Evolutionary conservation across 2,888 invertebrate species (phyloP), one percentile per base, ranked within the genome.

Genomic region (Therioaphis trifolii): DNA sequence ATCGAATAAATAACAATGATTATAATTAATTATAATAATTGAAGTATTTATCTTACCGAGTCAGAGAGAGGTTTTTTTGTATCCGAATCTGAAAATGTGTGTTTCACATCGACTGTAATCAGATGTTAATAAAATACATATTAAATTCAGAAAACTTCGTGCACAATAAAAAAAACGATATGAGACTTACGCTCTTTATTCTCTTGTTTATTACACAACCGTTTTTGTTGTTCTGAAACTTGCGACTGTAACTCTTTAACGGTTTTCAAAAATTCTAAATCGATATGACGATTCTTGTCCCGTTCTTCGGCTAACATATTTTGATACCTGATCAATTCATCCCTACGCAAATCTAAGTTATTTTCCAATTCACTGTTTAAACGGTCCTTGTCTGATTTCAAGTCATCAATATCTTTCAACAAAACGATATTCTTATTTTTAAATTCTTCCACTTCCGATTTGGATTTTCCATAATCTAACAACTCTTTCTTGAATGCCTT

Each of bases 301-400:
- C 58, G 80, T 61, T 80, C 80, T 69, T 82, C 74, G 35, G 74
- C 40, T 52, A 82, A 63, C 24, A 82, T 52, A 27, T 82, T 40
- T 24, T 35, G 72, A 63, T 74, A 82, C 18, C 82, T 74, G 40
- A 35, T 24, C n/a, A 82, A 1, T 15, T 82, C 82, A 2, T 49
- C 35, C 7, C 18, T 40, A 63, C 74, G 40, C 14, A 82, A 40
- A 4, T 82, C 82, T 66, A 66, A 52, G 18, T 61, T 63, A 40
- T 63, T 82, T 52, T 72, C 49, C 14, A 82, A 58, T 63, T 74
- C 74, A 63, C 18, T 72, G 49, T 82, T 82, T 52, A 74, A 40
- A 1, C 52, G 74, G 52, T 35, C 0, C 63, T 74, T 82, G 21
- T 82, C 72, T 18, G 63, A 35, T 49, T 74, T 82, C 40, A 82